Conservation (phyloP, 2,113 vertebrate genomes). For the Cochlearius cochlearius region DNA sequence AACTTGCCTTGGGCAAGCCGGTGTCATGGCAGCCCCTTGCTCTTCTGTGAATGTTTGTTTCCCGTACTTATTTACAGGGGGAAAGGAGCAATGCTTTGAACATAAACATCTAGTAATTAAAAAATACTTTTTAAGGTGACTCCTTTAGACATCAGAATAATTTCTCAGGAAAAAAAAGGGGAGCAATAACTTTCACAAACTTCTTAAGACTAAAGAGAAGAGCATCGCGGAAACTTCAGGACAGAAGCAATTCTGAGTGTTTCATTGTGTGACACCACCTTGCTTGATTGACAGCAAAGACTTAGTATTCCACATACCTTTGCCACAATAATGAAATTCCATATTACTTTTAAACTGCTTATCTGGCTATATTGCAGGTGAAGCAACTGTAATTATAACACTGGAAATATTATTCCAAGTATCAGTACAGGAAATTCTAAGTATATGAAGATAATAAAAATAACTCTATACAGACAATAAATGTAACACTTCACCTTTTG, state of each 20-base stretch:
- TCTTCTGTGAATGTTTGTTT: neutral
- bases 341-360: conserved; percentile 54
- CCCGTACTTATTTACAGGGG: neutral
- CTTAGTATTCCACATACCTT: conserved; percentile 33
- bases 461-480: conserved; percentile 41
- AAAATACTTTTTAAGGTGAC: neutral
- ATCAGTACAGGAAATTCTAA: conserved; percentile 63
- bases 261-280: neutral
- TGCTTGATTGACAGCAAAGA: neutral
- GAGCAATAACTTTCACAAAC: too few relatives aligned
- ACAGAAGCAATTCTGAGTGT: neutral
- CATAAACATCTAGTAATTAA: neutral
- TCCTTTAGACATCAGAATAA: neutral
- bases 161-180: neutral
- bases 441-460: conserved; percentile 60
- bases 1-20: neutral
- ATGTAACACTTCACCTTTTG: conserved; percentile 42
- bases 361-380: conserved; percentile 56
- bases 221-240: neutral
- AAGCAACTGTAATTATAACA: conserved; percentile 65
- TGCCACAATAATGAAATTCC: conserved; percentile 53
- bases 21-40: neutral
- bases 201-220: neutral
- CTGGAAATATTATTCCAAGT: conserved; percentile 53
- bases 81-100: neutral